phyloP scores from a whole-genome alignment of 2,888 invertebrate genomes.

The Adineta ricciae region DNA sequence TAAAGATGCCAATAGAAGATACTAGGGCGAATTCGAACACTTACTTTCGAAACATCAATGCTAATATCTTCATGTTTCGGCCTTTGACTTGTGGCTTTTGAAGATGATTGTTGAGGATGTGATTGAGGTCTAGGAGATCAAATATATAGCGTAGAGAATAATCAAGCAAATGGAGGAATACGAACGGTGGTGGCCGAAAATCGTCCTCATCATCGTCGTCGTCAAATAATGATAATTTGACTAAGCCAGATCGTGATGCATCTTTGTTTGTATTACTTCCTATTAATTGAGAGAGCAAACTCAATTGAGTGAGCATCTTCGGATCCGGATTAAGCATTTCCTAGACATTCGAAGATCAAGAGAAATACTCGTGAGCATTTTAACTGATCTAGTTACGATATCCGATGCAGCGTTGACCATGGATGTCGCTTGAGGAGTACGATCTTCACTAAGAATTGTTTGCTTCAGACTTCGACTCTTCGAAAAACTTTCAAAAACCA shows the following conservation, averaged over 20 bases:
- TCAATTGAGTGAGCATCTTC: not conserved
- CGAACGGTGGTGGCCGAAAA: not conserved
- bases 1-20: not conserved
- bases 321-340: conserved; percentile 17
- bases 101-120: not conserved
- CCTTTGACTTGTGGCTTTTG: not conserved
- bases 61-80: not conserved
- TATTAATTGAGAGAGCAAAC: not conserved
- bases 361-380: not conserved
- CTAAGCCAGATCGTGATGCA: not conserved
- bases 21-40: too few species aligned
- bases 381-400: not conserved
- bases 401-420: not conserved
- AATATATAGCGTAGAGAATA: too few species aligned
- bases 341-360: not conserved
- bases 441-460: not conserved
- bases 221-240: conserved; percentile 17
- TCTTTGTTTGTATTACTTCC: not conserved
- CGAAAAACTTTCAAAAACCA: not conserved
- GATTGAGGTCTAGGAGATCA: not conserved
- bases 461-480: not conserved
- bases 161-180: too few species aligned
- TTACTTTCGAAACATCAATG: not conserved
- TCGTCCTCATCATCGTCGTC: not conserved
- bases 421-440: not conserved